Percentiles rank a stretch among this genome's conserved stretches.
Evolutionary conservation across 2,888 invertebrate genomes (phyloP).

Genomic region (Cryptocheilus praepositus): DNA sequence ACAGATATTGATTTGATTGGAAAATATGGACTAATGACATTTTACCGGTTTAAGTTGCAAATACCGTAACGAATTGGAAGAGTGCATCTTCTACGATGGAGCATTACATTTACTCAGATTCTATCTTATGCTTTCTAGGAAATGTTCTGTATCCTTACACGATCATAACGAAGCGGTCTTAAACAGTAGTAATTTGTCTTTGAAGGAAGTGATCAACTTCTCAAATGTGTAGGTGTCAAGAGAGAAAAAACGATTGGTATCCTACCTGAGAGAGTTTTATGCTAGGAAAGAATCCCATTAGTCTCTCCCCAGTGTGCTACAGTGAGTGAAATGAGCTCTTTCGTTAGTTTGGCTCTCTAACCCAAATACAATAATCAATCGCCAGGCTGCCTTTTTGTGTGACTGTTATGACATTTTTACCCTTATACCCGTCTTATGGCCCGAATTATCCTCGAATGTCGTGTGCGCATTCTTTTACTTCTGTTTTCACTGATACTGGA

Average conservation of each 20-base stretch:
- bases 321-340: slow-evolving; percentile 39
- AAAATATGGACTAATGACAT: too few relatives aligned
- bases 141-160: slow-evolving; percentile 33
- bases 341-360: slow-evolving; percentile 35
- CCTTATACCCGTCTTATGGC: too few relatives aligned
- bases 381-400: too few relatives aligned
- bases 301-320: slow-evolving; percentile 34
- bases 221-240: slow-evolving; percentile 50
- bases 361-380: slow-evolving; percentile 19
- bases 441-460: too few relatives aligned
- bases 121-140: slow-evolving; percentile 33
- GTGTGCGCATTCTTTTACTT: neutral
- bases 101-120: slow-evolving; percentile 9
- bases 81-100: neutral
- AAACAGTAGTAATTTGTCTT: slow-evolving; percentile 37
- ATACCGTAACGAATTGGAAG: too few relatives aligned
- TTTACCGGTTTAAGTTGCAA: too few relatives aligned
- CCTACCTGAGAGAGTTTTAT: slow-evolving; percentile 49
- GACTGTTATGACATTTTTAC: too few relatives aligned
- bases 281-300: slow-evolving; percentile 43
- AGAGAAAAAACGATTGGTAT: slow-evolving; percentile 53
- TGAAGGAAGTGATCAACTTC: slow-evolving; percentile 41
- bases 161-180: slow-evolving; percentile 35
- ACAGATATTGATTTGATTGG: too few relatives aligned
- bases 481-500: too few relatives aligned